Evolutionary conservation across 2,797 vertebrate genomes (phyloP).

Genomic region (Sebastes hubbsi): DNA sequence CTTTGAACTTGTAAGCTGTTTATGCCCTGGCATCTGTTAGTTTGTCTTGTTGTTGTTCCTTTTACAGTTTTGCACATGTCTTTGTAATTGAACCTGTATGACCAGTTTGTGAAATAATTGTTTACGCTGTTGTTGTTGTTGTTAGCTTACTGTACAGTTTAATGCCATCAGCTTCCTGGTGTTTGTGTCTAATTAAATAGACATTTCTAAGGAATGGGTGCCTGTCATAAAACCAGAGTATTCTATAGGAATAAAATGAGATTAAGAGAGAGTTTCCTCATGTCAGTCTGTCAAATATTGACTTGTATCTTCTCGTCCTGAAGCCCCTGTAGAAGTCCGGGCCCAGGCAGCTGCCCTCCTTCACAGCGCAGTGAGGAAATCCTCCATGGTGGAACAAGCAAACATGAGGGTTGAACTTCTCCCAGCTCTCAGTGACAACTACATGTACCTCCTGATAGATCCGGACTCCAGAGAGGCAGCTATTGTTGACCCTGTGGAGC

Average conservation of each 20-base stretch:
- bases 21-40: too few species aligned
- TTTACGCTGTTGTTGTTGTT: not conserved
- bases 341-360: slow-evolving; percentile 69
- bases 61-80: too few species aligned
- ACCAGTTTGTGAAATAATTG: not conserved
- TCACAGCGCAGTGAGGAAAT: slow-evolving; percentile 77
- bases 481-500: slow-evolving; percentile 94
- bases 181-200: not conserved
- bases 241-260: accelerated
- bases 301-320: not conserved
- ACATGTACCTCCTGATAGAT: slow-evolving; percentile 98
- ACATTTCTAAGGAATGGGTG: not conserved
- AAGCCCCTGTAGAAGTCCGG: slow-evolving; percentile 65
- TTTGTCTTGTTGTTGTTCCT: too few species aligned
- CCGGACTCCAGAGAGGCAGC: slow-evolving; percentile 91
- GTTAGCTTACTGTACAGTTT: not conserved
- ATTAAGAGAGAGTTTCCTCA: not conserved
- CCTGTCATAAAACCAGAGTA: not conserved
- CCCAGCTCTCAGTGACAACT: slow-evolving; percentile 96
- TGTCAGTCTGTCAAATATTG: not conserved
- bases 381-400: slow-evolving; percentile 77
- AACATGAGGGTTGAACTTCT: slow-evolving; percentile 93
- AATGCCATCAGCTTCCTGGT: not conserved
- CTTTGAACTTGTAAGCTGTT: too few species aligned
- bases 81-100: too few species aligned